A percentile compares a stretch with the other conserved stretches of the same genome.
Conservation (phyloP, 1,140 invertebrate species). For the Anoplolepis gracilipes region DNA sequence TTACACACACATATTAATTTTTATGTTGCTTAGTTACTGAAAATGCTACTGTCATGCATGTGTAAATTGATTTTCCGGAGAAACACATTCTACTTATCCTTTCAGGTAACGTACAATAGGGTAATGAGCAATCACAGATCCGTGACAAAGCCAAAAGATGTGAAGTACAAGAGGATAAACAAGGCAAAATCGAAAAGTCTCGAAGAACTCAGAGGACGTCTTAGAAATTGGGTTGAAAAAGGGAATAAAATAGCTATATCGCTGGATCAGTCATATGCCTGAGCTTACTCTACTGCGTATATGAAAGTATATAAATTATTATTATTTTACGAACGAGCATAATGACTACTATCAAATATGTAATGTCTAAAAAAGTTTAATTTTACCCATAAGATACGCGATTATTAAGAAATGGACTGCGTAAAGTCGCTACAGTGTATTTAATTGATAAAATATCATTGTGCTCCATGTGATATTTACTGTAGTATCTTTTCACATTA, state of each 20-base stretch:
- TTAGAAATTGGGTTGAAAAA: slow-evolving; percentile 94
- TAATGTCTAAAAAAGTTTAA: slow-evolving; percentile 20
- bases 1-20: not conserved
- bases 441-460: slow-evolving; percentile 69
- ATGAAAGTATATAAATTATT: slow-evolving; percentile 68
- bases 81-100: slow-evolving; percentile 27
- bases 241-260: slow-evolving; percentile 88
- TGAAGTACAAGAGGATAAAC: slow-evolving; percentile 96
- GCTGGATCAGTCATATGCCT: slow-evolving; percentile 86
- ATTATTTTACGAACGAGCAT: slow-evolving; percentile 42
- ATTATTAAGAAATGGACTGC: not conserved
- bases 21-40: not conserved
- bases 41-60: not conserved
- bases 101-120: slow-evolving; percentile 92
- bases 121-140: slow-evolving; percentile 96
- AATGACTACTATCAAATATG: slow-evolving; percentile 35
- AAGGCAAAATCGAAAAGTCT: slow-evolving; percentile 95
- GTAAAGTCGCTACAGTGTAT: slow-evolving; percentile 41
- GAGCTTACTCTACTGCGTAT: slow-evolving; percentile 62
- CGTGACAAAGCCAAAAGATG: slow-evolving; percentile 95
- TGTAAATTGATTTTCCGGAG: not conserved
- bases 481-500: slow-evolving; percentile 67
- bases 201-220: slow-evolving; percentile 92
- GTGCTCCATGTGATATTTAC: slow-evolving; percentile 75
- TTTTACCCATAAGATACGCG: slow-evolving; percentile 51